Base-by-base conservation (phyloP, 2,888 invertebrate species). In the Nephrotoma guestfalica region DNA sequence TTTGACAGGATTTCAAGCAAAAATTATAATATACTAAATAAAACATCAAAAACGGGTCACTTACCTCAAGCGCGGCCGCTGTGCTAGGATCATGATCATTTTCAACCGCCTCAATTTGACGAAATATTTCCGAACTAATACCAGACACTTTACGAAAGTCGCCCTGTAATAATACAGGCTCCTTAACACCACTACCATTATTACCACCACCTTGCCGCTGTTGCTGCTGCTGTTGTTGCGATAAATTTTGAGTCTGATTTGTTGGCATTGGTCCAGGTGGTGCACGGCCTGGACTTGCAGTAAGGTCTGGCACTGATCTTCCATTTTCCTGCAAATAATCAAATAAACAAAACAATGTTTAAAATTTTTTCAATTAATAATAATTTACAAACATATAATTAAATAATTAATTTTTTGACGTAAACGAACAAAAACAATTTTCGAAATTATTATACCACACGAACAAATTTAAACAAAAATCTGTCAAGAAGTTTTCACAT, bases 111-210 rank as follows among this genome's bases (percentile, higher is more conserved):
- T 98, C 97, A 94, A 98, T 97, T 94, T 98, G 97, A 90, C 97
- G 96, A 94, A 98, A 98, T 92, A 98, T 97, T 93, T 98, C 98
- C 91, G 96, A 97, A 92, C 97, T 97, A 90, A 98, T 98, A 90
- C 98, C 98, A 92, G 97, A 97, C 91, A 98, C 97, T 95, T 97
- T 98, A 90, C 97, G 94, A 93, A 98, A 98, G 93, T 98, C 97
- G 89, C 97, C 96, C 93, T 97, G 97, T 92, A 97, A 93, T 91
- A 96, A 94, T 93, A 96, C 95, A 89, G 95, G 95, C 89, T 95
- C 95, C 90, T 91, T 91, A 89, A 90, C 89, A 86, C 89, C 89
- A 30, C 71, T 71, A 13, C 86, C 85, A 88, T 88, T 88, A 41
- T 84, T 85, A 43, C 83, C 88, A 94, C 92, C 94, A 93, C 92